A percentile compares a stretch with the other conserved stretches of the same genome.
Evolutionary conservation across 2,797 vertebrate species (phyloP).

Genomic region (Pachyuromys duprasi): DNA sequence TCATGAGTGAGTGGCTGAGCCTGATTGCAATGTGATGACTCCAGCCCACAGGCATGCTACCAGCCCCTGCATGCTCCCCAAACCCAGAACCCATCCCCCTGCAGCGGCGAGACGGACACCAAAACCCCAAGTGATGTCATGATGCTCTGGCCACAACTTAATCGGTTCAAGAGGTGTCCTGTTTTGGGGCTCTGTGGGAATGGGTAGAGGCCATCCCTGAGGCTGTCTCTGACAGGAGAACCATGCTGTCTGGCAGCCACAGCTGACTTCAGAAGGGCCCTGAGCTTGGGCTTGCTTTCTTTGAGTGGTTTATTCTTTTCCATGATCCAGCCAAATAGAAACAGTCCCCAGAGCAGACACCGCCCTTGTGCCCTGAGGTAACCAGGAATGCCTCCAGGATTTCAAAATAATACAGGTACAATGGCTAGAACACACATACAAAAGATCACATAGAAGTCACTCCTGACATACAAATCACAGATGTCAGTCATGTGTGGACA

Average conservation of each 20-base stretch:
- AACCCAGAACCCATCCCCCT: conserved; percentile 2
- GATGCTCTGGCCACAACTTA: neutral
- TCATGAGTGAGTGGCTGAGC: neutral
- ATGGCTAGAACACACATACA: fast-evolving
- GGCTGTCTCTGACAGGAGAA: neutral
- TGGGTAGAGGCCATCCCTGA: neutral
- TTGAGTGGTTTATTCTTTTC: conserved; percentile 18
- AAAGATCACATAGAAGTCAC: fast-evolving
- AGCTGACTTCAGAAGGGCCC: neutral
- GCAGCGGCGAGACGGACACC: neutral
- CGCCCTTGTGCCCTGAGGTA: fast-evolving
- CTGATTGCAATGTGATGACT: neutral
- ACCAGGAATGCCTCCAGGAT: neutral
- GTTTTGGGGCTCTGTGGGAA: conserved; percentile 30
- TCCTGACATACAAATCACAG: neutral
- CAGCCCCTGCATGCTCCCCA: neutral
- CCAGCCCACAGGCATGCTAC: conserved; percentile 40
- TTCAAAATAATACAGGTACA: no score
- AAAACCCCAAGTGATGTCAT: conserved; percentile 48
- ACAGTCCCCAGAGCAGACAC: neutral
- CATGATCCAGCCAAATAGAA: neutral
- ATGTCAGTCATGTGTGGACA: neutral
- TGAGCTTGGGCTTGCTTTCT: neutral
- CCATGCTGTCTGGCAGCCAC: neutral
- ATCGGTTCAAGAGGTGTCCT: neutral